Percentiles rank a stretch among this genome's conserved stretches.
These are phyloP conservation scores for Macrophya annulata DNA, from an alignment of 2,888 invertebrate genomes.

Conservation along the genomic window DNA sequence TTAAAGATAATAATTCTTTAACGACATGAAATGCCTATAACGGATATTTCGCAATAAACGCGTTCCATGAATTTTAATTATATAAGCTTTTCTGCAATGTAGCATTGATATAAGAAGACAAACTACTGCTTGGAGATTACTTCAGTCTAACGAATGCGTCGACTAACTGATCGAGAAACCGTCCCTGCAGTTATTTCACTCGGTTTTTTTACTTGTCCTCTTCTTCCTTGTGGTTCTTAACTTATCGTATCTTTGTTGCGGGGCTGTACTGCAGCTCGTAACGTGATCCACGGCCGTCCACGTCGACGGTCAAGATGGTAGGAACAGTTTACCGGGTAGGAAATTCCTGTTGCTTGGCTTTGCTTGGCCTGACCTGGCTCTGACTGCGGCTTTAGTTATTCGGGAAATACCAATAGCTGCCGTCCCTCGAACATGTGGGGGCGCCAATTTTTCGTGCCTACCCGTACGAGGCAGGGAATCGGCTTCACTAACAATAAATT, in stretches of 20 bases:
- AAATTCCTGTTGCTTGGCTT: constrained; percentile 42
- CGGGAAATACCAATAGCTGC: constrained; percentile 50
- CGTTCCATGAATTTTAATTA: not conserved
- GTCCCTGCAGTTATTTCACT: constrained; percentile 9
- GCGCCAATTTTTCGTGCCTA: constrained; percentile 7
- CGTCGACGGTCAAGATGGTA: constrained; percentile 4
- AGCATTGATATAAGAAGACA: not conserved
- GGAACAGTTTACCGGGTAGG: constrained; percentile 40
- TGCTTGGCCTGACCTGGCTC: not conserved
- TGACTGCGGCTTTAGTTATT: constrained; percentile 33
- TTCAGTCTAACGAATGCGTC: constrained; percentile 11
- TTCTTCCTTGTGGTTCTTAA: no score
- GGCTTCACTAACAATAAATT: not conserved
- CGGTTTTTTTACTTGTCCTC: not conserved
- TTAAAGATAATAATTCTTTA: not conserved
- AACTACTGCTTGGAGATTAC: not conserved
- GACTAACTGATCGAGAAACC: constrained; percentile 13
- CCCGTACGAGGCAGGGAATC: constrained; percentile 1
- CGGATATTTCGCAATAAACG: not conserved
- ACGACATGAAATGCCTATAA: not conserved
- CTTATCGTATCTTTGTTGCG: not conserved
- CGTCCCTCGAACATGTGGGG: constrained; percentile 10
- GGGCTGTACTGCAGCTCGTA: not conserved
- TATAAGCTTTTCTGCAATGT: not conserved
- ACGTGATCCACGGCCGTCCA: not conserved